Conservation (phyloP, 2,113 vertebrate genomes). For the Heterotis niloticus region DNA sequence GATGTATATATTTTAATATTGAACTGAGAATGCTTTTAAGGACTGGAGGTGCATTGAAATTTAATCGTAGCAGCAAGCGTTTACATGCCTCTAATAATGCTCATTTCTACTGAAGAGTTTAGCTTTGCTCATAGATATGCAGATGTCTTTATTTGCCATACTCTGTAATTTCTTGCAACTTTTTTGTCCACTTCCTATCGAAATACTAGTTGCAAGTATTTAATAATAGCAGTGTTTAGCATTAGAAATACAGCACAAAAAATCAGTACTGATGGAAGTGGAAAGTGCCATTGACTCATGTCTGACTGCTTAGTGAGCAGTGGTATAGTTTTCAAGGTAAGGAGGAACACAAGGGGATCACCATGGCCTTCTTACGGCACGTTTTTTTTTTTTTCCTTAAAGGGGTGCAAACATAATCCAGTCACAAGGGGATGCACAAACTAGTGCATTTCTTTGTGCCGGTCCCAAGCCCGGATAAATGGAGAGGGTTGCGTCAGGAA, state of each 20-base stretch:
- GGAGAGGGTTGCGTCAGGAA: too few species aligned
- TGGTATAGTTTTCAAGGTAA: neutral
- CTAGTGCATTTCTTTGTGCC: too few species aligned
- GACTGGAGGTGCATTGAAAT: constrained; percentile 9
- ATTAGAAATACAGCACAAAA: neutral
- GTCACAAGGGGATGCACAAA: neutral
- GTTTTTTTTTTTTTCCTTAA: too few species aligned
- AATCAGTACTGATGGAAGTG: too few species aligned
- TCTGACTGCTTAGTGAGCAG: neutral
- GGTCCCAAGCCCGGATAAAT: too few species aligned
- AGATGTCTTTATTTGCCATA: neutral
- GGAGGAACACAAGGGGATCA: too few species aligned
- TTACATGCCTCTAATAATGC: neutral
- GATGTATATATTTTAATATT: constrained; percentile 28
- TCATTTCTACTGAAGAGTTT: constrained; percentile 8
- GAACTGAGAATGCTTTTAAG: constrained; percentile 33
- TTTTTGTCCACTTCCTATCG: neutral
- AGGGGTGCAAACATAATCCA: neutral
- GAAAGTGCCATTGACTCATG: neutral
- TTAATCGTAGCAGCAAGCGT: neutral
- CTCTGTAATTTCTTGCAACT: neutral
- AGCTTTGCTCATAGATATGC: neutral
- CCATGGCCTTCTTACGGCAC: neutral
- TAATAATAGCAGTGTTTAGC: neutral
- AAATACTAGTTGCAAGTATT: too few species aligned